Conservation (phyloP, 92 coral and sea anemone species). For the Zoanthus gigantus region DNA sequence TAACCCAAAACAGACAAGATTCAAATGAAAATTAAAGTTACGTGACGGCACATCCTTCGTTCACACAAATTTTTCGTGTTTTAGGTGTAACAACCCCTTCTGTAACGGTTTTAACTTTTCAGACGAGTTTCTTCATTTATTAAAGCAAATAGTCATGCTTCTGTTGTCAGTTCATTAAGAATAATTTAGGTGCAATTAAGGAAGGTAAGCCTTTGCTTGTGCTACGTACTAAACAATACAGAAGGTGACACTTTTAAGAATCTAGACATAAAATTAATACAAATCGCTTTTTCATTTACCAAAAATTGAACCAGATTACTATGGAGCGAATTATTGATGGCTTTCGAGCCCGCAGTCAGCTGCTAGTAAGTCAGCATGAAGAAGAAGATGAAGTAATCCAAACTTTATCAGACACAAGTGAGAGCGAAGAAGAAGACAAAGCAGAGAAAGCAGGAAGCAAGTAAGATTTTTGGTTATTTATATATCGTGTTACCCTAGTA, state of each 20-base stretch:
- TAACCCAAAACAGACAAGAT: background rate
- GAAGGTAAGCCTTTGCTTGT: too few species aligned
- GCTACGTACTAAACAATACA: too few species aligned
- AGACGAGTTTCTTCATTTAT: too few species aligned
- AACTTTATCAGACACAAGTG: constrained; percentile 89
- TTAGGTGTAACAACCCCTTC: too few species aligned
- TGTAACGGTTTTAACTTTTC: too few species aligned
- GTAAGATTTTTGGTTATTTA: constrained; percentile 33
- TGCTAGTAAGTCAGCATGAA: constrained; percentile 89
- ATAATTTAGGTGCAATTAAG: too few species aligned
- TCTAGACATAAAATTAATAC: too few species aligned
- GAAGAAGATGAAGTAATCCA: constrained; percentile 94
- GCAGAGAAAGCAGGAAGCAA: constrained; percentile 67
- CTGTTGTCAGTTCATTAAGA: too few species aligned
- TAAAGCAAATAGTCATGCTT: too few species aligned
- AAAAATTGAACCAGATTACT: constrained; percentile 51
- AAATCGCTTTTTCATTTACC: too few species aligned
- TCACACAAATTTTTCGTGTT: too few species aligned
- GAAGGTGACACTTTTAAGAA: too few species aligned
- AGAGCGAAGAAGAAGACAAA: constrained; percentile 92
- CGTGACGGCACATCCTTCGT: background rate
- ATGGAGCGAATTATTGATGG: constrained; percentile 90
- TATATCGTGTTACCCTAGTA: background rate
- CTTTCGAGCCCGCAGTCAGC: constrained; percentile 97
- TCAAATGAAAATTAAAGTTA: background rate